Evolutionary conservation across 2,797 vertebrate genomes (phyloP), one percentile per base, ranked within the genome.

Genomic region (Bovichtus variegatus): DNA sequence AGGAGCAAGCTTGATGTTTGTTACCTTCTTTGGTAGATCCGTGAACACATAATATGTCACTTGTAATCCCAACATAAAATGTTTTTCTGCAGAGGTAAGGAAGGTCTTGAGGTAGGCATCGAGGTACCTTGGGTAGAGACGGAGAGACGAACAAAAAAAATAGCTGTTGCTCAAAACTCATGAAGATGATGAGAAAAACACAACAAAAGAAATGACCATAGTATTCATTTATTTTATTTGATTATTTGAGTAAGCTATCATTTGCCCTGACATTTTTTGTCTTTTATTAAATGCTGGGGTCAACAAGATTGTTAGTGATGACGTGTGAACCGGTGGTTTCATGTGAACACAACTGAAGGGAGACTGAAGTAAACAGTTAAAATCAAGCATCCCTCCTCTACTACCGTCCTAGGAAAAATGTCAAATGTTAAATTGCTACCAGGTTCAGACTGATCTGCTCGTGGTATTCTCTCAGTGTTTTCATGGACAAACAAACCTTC

Each of bases 401-500:
- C n/a, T n/a, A n/a, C 40, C 13, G 41, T 41, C 13, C 13, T 41
- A 41, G n/a, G 40, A 41, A 41, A 41, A 40, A 41, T 34, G 31
- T 34, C n/a, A n/a, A n/a, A n/a, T n/a, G n/a, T n/a, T n/a, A n/a
- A n/a, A n/a, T 10, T 55, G 18, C 19, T 29, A 5, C 50, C 31
- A 57, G 31, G 12, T 57, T 57, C 10, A 0, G 19, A 57, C 6
- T 36, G 54, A 57, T 58, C n/a, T 36, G 19, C 34, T 19, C 2
- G 41, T 61, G 27, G 6, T n/a, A 5, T 61, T 27, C 6, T 62
- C 3, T n/a, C 19, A 5, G 43, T 27, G 4, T 36, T 40, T 19
- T n/a, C n/a, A 27, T 16, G 18, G 27, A 64, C 36, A 51, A 66
- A 81, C 81, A 50, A 50, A 96, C 94, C 91, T 94, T 85, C 94